Evolutionary conservation across 2,113 vertebrate genomes (phyloP), one percentile per base, ranked within the genome.

Genomic region (Takifugu bimaculatus): DNA sequence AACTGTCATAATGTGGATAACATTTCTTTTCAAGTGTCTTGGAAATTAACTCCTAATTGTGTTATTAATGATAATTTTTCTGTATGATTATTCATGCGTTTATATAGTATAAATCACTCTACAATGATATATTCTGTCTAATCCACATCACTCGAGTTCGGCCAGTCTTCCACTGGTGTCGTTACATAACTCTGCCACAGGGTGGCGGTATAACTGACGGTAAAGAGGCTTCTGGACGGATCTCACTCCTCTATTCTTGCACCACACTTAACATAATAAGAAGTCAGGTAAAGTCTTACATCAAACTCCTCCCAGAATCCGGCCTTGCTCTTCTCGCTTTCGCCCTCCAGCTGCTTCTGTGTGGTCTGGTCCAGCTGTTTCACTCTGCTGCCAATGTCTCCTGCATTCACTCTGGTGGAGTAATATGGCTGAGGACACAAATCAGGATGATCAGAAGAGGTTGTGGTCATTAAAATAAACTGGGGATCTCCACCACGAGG

Each of bases 271-370:
- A 44, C 28, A 28, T 6, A 2, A 4, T 12, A n/a, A 45, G 26
- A 66, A 5, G 9, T 14, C 1, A 3, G 5, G 1, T 65, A 27
- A 65, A 50, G 20, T 66, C 90, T 88, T 68, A 98, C 95, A 35
- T 98, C 96, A 86, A 99, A 99, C 85, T 99, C 96, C 68, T 99
- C 96, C 96, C 96, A 98, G 88, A 99, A 99, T 57, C 96, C 96
- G 0, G 94, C 96, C 76, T 97, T 99, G 85, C 87, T 87, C 70
- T 96, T 96, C 68, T 86, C 80, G 5, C 78, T 78, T 1, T 80
- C 83, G 50, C 90, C 87, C 0, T 91, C 90, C 20, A 91, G 88
- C 65, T 92, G 88, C 2, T 77, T 70, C 32, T 88, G 76, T 5
- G 78, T 65, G 45, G 88, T 94, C 88, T 93, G 90, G 48, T 96